Percentiles rank a stretch among this genome's conserved stretches.
Evolutionary conservation across 2,888 invertebrate genomes (phyloP).

Genomic region (Troilus luridus): DNA sequence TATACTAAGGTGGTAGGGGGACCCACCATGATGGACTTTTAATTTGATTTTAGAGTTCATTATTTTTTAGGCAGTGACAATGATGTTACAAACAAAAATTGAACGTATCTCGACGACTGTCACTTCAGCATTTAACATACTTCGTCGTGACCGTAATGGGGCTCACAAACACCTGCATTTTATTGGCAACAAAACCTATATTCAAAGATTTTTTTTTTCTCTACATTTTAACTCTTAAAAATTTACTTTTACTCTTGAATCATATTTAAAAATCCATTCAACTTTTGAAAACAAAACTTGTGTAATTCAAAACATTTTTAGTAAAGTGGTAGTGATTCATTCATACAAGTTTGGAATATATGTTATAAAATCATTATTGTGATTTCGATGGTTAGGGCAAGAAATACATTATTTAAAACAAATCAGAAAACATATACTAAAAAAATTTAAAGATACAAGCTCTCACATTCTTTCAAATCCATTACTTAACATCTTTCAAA

Average conservation of each 20-base stretch:
- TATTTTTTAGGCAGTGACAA: slow-evolving; percentile 53
- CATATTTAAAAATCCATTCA: slow-evolving; percentile 50
- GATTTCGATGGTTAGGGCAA: slow-evolving; percentile 42
- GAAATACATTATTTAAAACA: slow-evolving; percentile 32
- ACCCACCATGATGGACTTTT: slow-evolving; percentile 49
- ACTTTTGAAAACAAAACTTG: slow-evolving; percentile 37
- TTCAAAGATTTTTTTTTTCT: slow-evolving; percentile 62
- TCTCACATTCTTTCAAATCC: slow-evolving; percentile 46
- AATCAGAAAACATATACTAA: background rate
- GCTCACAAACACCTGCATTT: slow-evolving; percentile 65
- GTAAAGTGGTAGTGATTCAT: slow-evolving; percentile 38
- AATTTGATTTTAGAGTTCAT: slow-evolving; percentile 39
- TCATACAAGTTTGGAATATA: slow-evolving; percentile 47
- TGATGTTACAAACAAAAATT: slow-evolving; percentile 53
- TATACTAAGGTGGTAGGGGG: slow-evolving; percentile 53
- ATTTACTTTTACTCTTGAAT: slow-evolving; percentile 48
- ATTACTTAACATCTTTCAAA: slow-evolving; percentile 17
- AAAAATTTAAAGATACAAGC: slow-evolving; percentile 1
- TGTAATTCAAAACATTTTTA: slow-evolving; percentile 48
- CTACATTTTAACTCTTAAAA: slow-evolving; percentile 58
- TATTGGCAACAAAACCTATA: slow-evolving; percentile 64
- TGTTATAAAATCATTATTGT: slow-evolving; percentile 33
- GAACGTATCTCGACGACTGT: slow-evolving; percentile 55
- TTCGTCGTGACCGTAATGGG: slow-evolving; percentile 53
- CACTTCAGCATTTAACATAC: slow-evolving; percentile 24